Evolutionary conservation across 2,888 invertebrate species (phyloP).

Genomic region (Platycheirus rosarum): DNA sequence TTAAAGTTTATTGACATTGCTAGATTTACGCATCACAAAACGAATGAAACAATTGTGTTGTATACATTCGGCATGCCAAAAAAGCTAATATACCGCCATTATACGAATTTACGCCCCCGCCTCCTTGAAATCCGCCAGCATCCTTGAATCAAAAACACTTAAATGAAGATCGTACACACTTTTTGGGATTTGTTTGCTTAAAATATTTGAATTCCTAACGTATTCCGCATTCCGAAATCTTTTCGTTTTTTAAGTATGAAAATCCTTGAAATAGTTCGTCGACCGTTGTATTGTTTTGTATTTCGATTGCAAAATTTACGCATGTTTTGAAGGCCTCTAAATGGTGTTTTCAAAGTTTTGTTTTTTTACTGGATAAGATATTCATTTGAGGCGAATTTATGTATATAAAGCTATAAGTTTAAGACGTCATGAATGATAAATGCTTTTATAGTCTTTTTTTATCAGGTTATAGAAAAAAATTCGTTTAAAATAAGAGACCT

Average conservation of each 20-base stretch:
- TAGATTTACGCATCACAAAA: slow-evolving; percentile 31
- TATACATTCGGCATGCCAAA: neutral
- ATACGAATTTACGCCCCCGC: slow-evolving; percentile 13
- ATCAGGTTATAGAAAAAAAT: too few species aligned
- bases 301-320: slow-evolving; percentile 68
- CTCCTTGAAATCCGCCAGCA: neutral
- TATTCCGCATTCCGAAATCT: slow-evolving; percentile 33
- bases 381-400: neutral
- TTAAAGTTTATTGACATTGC: slow-evolving; percentile 60
- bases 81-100: neutral
- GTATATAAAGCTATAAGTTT: too few species aligned
- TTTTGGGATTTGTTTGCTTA: too few species aligned
- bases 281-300: slow-evolving; percentile 58
- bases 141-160: too few species aligned
- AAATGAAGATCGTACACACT: too few species aligned
- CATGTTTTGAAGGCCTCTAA: slow-evolving; percentile 23
- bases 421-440: too few species aligned
- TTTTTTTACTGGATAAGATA: neutral
- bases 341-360: slow-evolving; percentile 25
- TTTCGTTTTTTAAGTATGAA: slow-evolving; percentile 9
- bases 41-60: neutral
- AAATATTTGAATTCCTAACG: slow-evolving; percentile 50
- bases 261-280: slow-evolving; percentile 71
- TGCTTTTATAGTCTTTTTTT: too few species aligned
- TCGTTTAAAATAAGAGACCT: too few species aligned